phyloP scores from a whole-genome alignment of 2,888 invertebrate genomes.

The Scaptomyza cyrtandrae region DNA sequence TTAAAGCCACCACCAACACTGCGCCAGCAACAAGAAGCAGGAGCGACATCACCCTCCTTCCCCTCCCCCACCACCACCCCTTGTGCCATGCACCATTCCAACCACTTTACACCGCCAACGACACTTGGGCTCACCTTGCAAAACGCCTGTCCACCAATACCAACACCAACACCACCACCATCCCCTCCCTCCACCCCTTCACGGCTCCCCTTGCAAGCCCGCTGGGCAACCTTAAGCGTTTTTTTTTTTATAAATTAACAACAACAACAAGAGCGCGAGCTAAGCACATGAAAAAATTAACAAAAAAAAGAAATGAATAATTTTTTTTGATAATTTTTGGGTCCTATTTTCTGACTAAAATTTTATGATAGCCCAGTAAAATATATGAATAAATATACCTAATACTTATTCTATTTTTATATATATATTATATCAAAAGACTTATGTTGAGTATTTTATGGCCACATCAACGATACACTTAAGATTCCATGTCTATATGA shows the following conservation, averaged over 20 bases:
- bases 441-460: conserved; percentile 16
- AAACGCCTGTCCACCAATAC: conserved; percentile 32
- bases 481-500: conserved; percentile 14
- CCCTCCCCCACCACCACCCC: background rate
- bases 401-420: no score
- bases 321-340: conserved; percentile 56
- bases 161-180: background rate
- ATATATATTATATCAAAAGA: no score
- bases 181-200: background rate
- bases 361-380: conserved; percentile 2
- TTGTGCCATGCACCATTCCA: background rate
- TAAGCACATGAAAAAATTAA: conserved; percentile 45
- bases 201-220: conserved; percentile 1
- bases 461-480: background rate
- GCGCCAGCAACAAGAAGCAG: conserved; percentile 18
- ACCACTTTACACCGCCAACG: conserved; percentile 38
- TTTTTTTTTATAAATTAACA: conserved; percentile 78
- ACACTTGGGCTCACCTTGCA: conserved; percentile 72
- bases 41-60: conserved; percentile 21
- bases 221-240: conserved; percentile 67
- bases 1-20: conserved; percentile 53
- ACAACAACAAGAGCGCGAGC: conserved; percentile 52
- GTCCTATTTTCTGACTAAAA: background rate
- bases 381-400: background rate
- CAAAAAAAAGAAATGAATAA: conserved; percentile 69